Evolutionary conservation across 2,888 invertebrate species (phyloP).

Genomic region (Ochropleura plecta): DNA sequence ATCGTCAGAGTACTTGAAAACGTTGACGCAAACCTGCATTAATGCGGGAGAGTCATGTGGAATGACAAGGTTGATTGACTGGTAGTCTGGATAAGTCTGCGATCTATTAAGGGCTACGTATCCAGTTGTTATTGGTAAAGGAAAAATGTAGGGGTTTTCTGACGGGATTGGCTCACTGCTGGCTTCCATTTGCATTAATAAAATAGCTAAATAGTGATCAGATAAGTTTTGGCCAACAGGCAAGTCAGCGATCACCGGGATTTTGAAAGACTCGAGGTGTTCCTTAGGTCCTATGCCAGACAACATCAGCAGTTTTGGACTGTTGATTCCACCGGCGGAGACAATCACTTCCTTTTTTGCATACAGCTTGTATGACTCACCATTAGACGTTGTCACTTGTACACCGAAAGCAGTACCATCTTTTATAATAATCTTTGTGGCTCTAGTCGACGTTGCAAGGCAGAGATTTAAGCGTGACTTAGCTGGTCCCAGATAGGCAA

Average conservation of each 20-base stretch:
- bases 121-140: constrained; percentile 51
- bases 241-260: constrained; percentile 55
- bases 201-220: constrained; percentile 36
- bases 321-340: constrained; percentile 70
- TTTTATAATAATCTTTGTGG: constrained; percentile 68
- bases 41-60: constrained; percentile 43
- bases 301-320: constrained; percentile 70
- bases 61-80: constrained; percentile 58
- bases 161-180: background rate
- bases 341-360: constrained; percentile 71
- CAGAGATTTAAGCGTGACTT: constrained; percentile 66
- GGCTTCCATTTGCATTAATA: constrained; percentile 19
- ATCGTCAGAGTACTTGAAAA: constrained; percentile 60
- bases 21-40: constrained; percentile 55
- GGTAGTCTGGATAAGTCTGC: constrained; percentile 63
- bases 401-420: constrained; percentile 70
- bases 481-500: constrained; percentile 56
- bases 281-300: constrained; percentile 47
- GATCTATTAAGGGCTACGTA: constrained; percentile 56
- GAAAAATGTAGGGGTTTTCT: constrained; percentile 35
- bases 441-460: constrained; percentile 65
- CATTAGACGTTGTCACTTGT: constrained; percentile 37
- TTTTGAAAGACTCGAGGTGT: constrained; percentile 60
- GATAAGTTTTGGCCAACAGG: constrained; percentile 46
- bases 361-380: constrained; percentile 51